Conservation (phyloP, 2,888 invertebrate genomes). For the Temnothorax unifasciatus region DNA sequence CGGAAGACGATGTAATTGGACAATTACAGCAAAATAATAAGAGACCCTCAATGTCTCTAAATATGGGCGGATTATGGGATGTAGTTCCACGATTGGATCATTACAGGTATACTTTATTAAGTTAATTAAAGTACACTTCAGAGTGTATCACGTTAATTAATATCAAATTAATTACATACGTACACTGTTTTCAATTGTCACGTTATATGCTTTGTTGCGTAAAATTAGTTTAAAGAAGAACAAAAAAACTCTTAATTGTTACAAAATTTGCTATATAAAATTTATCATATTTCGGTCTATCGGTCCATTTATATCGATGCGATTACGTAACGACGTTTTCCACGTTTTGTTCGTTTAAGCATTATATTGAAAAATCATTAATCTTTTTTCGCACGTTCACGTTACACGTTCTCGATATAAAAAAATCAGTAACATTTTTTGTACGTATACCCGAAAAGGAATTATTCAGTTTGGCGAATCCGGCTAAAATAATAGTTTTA, state of each 20-base stretch:
- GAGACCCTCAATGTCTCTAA: constrained; percentile 82
- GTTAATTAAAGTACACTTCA: not conserved
- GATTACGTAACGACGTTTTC: not conserved
- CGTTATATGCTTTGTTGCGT: not conserved
- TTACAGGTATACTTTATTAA: constrained; percentile 79
- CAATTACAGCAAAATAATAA: constrained; percentile 79
- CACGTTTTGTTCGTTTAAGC: not conserved
- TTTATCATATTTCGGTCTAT: not conserved
- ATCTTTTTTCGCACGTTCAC: not conserved
- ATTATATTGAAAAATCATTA: constrained; percentile 32
- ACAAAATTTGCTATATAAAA: not conserved
- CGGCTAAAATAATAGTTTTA: not conserved
- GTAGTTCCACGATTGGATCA: constrained; percentile 84
- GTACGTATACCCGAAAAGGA: constrained; percentile 6
- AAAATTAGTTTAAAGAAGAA: not conserved
- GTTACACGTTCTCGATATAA: not conserved
- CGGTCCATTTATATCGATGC: not conserved
- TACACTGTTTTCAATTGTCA: not conserved
- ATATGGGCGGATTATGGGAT: constrained; percentile 85
- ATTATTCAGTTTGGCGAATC: constrained; percentile 7
- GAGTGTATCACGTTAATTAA: not conserved
- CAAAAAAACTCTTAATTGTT: not conserved
- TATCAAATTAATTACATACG: not conserved
- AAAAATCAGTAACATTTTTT: not conserved
- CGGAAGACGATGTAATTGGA: constrained; percentile 78